Evolutionary conservation across 2,797 vertebrate species (phyloP).

Genomic region (Taeniopygia guttata): DNA sequence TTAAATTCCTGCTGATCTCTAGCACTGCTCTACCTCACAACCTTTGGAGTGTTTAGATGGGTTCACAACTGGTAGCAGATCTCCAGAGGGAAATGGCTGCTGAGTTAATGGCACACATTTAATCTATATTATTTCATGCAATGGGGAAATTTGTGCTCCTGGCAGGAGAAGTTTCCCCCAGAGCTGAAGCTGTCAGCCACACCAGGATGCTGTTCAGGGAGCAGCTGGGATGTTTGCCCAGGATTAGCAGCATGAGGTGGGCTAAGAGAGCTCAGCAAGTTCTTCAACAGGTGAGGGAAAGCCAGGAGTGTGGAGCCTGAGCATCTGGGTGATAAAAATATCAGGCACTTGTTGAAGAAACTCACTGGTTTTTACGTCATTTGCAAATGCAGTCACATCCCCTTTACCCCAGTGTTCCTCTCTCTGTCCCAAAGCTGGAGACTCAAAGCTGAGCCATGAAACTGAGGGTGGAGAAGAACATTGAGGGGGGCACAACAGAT

Average conservation of each 20-base stretch:
- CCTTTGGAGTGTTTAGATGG: background rate
- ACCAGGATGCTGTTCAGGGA: background rate
- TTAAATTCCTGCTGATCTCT: constrained; percentile 22
- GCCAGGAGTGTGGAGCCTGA: background rate
- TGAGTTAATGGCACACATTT: background rate
- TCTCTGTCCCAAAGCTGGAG: background rate
- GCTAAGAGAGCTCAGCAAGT: background rate
- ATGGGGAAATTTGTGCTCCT: background rate
- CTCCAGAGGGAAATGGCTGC: background rate
- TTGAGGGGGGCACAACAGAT: background rate
- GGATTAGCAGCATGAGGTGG: background rate
- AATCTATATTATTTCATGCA: background rate
- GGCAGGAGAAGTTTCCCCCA: background rate
- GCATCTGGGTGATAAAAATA: background rate
- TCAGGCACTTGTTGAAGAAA: background rate
- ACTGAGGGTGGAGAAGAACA: background rate
- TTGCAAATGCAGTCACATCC: background rate
- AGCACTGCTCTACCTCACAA: background rate
- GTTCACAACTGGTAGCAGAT: background rate
- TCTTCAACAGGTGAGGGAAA: background rate
- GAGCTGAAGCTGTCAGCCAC: background rate
- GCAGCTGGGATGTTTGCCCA: background rate
- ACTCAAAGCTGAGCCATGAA: background rate
- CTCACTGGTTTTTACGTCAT: background rate
- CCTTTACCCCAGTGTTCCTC: background rate